These are phyloP conservation scores for Ianthella basta DNA, from an alignment of 37 sponge, comb jelly and placozoan species.

Conservation along the genomic window DNA sequence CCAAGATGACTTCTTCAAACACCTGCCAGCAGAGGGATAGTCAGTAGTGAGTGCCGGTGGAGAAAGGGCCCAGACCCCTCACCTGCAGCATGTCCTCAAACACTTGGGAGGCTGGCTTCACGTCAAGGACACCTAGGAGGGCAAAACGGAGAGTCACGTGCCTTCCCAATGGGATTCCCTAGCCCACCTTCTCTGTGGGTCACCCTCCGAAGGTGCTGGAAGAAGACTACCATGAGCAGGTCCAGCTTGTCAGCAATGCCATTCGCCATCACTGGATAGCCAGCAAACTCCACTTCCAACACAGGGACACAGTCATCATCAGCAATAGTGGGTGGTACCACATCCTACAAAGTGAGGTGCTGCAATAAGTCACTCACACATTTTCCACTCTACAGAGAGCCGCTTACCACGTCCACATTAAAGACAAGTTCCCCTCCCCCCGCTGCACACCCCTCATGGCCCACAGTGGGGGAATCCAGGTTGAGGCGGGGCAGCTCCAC, in stretches of 20 bases:
- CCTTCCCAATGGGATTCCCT: neutral
- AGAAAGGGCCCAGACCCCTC: too few species aligned
- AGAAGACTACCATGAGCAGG: conserved; percentile 58
- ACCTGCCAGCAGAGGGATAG: conserved; percentile 37
- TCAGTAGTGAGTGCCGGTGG: neutral
- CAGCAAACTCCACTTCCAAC: conserved; percentile 16
- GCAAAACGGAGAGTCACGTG: neutral
- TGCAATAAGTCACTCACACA: too few species aligned
- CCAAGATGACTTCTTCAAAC: conserved; percentile 61
- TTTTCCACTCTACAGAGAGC: too few species aligned
- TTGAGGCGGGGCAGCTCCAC: conserved; percentile 38
- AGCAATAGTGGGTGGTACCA: too few species aligned
- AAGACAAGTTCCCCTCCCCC: neutral
- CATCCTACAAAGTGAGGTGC: too few species aligned
- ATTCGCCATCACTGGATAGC: conserved; percentile 47
- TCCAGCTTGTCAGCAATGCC: conserved; percentile 73
- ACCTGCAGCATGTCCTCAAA: neutral
- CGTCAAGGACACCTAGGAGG: neutral
- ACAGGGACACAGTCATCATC: neutral
- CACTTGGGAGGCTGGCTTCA: neutral
- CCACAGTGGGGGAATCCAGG: neutral
- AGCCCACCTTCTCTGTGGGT: conserved; percentile 35
- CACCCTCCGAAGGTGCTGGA: conserved; percentile 39
- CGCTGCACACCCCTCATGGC: neutral
- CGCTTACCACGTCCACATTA: neutral